Base-by-base conservation (phyloP, 1,140 invertebrate genomes). In the Druon quercuslanigerum region DNA sequence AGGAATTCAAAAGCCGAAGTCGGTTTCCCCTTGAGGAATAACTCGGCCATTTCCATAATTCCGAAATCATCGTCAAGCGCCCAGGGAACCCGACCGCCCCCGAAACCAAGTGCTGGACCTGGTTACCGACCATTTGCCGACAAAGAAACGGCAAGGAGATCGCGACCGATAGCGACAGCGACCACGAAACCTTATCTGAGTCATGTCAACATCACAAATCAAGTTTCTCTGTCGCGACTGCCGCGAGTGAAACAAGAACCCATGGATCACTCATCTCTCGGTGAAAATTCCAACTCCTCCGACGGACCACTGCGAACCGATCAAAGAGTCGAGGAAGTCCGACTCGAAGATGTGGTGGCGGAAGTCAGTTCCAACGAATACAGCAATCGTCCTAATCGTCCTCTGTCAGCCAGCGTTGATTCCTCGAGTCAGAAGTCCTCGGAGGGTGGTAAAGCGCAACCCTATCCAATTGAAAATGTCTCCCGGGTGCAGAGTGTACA, bases 1-100 rank as follows among this genome's bases (percentile, higher is more conserved):
- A 88, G 92, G 72, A 90, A 88, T n/a, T 90, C 89, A 51, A 92
- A 94, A 76, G 92, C 93, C 0, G 93, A 93, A 40, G 84, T 91
- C 51, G 83, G 88, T 2, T 91, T 91, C 54, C 92, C 94, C 0
- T 89, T 95, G 51, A 94, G 94, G 83, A 94, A 94, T 82, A 95
- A 94, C 82, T 93, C 94, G 11, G 94, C 94, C 3, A 93, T 95
- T 50, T 94, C 94, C 33, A 94, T 94, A 40, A 94, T 94, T 77
- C 94, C 94, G 20, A 94, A 94, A 87, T 84, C 87, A 51, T 83
- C 90, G 60, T 84, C 89, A 73, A 77, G 90, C 84, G 71, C 92
- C 77, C 82, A 90, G 84, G 71, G 78, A 76, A 70, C 84, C 77
- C 81, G 91, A 82, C 83, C 89, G 74, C 17, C 86, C 20, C 81